Base-by-base conservation (phyloP, 2,113 vertebrate species). In the Girardinichthys multiradiatus region DNA sequence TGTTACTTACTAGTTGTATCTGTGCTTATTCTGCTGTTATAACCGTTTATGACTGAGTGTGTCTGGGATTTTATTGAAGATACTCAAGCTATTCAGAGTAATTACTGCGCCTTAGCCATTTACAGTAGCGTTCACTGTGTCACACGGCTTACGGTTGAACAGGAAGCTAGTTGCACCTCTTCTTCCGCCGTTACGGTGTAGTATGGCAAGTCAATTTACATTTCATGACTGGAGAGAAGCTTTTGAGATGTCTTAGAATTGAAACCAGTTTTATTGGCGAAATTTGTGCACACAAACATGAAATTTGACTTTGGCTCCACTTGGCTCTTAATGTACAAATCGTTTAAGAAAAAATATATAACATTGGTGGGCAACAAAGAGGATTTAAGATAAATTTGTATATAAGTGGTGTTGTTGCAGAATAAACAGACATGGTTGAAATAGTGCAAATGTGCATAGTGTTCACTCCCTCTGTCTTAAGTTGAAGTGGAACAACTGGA, bases 151-250 rank as follows among this genome's bases (percentile, higher is more conserved):
- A 72, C 66, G 77, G 77, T 62, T 21, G 0, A 42, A 21, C 1
- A 27, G 30, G 71, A 57, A 4, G 0, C n/a, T 1, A 17, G 26
- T 39, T 80, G 83, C 79, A 70, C 31, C 10, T 6, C 0, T 71
- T 26, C 6, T 77, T 4, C 5, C 0, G 13, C 54, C 30, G 48
- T 77, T 86, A 82, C 83, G 86, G 70, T 54, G 2, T 0, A 3
- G 48, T 54, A n/a, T n/a, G 48, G 24, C 24, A 54, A n/a, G 24
- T 54, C 48, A 3, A 24, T 21, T 54, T 54, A 10, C 19, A 24
- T 54, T n/a, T 54, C 19, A 54, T 54, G 3, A 5, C 24, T 54
- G 0, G 2, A 21, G 24, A n/a, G 48, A 2, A 7, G 35, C 35
- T 35, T 35, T 5, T 35, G 10, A 10, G 35, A 10, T 35, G 10